phyloP scores from a whole-genome alignment of 2,888 invertebrate species.

The Toxonevra muliebris region DNA sequence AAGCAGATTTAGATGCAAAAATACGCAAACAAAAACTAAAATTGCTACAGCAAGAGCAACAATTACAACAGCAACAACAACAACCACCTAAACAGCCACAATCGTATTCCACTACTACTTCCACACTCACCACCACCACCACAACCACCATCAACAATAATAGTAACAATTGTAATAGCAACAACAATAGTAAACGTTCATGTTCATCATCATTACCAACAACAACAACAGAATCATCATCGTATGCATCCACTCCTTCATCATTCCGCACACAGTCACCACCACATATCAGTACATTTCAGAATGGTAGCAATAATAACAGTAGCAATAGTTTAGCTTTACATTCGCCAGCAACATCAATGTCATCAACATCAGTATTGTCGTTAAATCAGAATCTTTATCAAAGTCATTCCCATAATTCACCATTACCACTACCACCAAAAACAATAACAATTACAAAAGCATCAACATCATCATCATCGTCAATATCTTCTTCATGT shows the following conservation, averaged over 20 bases:
- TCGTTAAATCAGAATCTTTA: constrained; percentile 17
- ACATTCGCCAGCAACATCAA: constrained; percentile 22
- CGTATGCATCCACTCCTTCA: constrained; percentile 20
- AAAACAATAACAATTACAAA: constrained; percentile 22
- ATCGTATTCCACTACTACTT: constrained; percentile 11
- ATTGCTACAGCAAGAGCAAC: constrained; percentile 54
- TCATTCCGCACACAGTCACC: constrained; percentile 11
- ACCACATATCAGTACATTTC: constrained; percentile 21
- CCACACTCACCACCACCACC: constrained; percentile 12
- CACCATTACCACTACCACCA: constrained; percentile 25
- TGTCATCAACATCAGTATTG: constrained; percentile 22
- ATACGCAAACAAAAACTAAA: constrained; percentile 58
- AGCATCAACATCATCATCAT: constrained; percentile 12
- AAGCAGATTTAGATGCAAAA: constrained; percentile 60
- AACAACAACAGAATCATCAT: constrained; percentile 29
- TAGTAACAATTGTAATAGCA: constrained; percentile 42
- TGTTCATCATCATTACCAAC: constrained; percentile 29
- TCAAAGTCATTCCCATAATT: constrained; percentile 35
- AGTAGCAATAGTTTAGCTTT: constrained; percentile 16
- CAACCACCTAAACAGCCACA: constrained; percentile 19
- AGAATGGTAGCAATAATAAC: constrained; percentile 26
- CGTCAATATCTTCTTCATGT: constrained; percentile 40
- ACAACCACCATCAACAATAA: constrained; percentile 14
- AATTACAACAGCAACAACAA: constrained; percentile 33
- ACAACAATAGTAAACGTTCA: constrained; percentile 31